Conservation (phyloP, 1,140 invertebrate genomes). For the Gyrodactylus bullatarudis region DNA sequence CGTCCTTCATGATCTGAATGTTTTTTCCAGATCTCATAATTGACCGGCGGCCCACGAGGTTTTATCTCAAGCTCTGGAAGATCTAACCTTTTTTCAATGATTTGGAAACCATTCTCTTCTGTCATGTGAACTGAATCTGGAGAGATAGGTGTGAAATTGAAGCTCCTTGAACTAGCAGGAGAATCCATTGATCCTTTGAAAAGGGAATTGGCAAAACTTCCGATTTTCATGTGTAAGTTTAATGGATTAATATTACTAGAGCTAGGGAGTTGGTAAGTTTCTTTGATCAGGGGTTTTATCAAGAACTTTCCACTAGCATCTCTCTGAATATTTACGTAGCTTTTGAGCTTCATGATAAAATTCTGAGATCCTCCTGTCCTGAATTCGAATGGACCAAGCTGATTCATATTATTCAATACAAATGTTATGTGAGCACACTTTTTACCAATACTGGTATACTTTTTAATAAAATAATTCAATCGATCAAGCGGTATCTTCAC, state of each 20-base stretch:
- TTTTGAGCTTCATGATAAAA: background rate
- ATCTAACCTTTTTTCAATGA: constrained; percentile 7
- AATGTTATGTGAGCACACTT: background rate
- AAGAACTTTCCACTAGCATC: background rate
- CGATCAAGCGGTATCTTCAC: background rate
- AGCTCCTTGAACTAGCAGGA: background rate
- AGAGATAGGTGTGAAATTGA: background rate
- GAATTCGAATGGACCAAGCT: background rate
- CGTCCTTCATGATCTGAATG: constrained; percentile 38
- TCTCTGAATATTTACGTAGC: background rate
- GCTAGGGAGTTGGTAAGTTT: background rate
- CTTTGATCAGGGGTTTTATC: background rate
- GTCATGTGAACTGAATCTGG: background rate
- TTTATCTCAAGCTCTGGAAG: background rate
- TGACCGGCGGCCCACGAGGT: constrained; percentile 31
- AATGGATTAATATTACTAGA: background rate
- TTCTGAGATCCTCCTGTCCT: background rate
- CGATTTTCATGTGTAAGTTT: background rate
- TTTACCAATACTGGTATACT: background rate
- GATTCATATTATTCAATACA: background rate
- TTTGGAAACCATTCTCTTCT: background rate
- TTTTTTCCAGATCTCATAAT: constrained; percentile 37
- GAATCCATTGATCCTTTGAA: background rate
- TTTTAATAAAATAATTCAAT: background rate
- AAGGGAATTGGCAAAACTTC: background rate